Evolutionary conservation across 2,113 vertebrate species (phyloP).

Genomic region (Psittacus erithacus): DNA sequence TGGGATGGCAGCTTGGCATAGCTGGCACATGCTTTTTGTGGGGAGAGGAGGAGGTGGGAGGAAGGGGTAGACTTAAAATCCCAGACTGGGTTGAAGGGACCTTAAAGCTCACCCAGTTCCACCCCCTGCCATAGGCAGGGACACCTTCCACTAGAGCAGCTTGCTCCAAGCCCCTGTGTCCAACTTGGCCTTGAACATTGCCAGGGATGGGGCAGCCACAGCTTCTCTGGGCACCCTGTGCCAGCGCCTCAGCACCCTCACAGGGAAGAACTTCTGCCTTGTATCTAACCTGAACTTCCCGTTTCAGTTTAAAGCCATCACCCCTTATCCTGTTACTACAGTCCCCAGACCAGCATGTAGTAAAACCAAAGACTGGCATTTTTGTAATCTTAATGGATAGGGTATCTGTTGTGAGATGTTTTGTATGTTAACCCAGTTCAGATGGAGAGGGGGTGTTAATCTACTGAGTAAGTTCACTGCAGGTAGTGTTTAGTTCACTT

Average conservation of each 20-base stretch:
- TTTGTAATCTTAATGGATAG: not conserved
- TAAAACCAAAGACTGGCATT: not conserved
- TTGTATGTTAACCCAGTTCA: not conserved
- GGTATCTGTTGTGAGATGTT: not conserved
- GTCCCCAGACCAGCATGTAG: not conserved
- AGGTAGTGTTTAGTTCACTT: not conserved
- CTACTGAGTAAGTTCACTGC: not conserved
- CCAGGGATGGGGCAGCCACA: not conserved
- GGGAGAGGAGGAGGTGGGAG: not conserved
- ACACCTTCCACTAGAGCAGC: not conserved
- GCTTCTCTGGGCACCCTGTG: not conserved
- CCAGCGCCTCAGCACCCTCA: not conserved
- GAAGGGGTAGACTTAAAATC: not conserved
- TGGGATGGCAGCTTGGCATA: not conserved
- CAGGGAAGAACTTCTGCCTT: not conserved
- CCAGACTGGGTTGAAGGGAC: not conserved
- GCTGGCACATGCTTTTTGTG: accelerated
- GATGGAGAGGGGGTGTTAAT: not conserved
- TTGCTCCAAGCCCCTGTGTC: not conserved
- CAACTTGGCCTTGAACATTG: too few species aligned
- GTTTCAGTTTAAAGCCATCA: not conserved
- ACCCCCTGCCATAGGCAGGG: not conserved
- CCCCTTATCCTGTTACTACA: not conserved
- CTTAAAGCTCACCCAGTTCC: not conserved
- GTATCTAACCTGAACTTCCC: not conserved